Conservation (phyloP, 1,140 invertebrate genomes). For the Drosophila elegans region DNA sequence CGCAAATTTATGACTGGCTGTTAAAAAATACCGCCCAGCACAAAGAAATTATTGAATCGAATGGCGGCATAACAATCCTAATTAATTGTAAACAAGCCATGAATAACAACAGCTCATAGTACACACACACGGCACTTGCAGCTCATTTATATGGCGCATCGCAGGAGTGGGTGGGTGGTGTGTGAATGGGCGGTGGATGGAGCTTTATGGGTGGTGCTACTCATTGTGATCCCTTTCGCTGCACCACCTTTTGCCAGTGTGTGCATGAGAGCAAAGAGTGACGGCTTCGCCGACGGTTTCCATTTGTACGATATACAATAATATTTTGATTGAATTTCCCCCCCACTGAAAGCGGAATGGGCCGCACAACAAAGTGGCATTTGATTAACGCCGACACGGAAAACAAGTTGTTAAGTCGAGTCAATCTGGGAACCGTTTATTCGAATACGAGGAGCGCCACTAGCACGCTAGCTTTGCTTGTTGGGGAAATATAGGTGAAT, state of each 20-base stretch:
- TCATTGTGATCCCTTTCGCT: constrained; percentile 19
- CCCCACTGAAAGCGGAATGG: constrained; percentile 1
- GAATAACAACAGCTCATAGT: constrained; percentile 55
- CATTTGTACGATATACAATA: constrained; percentile 75
- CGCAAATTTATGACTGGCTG: constrained; percentile 48
- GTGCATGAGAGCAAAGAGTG: constrained; percentile 56
- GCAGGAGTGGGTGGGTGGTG: constrained; percentile 12
- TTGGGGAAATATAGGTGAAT: neutral
- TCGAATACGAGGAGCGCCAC: constrained; percentile 5
- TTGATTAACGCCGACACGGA: constrained; percentile 70
- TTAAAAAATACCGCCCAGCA: constrained; percentile 47
- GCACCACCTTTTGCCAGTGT: constrained; percentile 1
- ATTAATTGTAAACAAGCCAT: constrained; percentile 82
- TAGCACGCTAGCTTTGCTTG: neutral
- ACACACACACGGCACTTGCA: constrained; percentile 37
- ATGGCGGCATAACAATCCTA: constrained; percentile 74
- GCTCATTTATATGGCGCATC: constrained; percentile 46
- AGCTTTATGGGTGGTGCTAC: neutral
- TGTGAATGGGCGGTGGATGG: neutral
- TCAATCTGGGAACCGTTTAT: constrained; percentile 33
- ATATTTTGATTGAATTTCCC: constrained; percentile 78
- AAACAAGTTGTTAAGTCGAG: constrained; percentile 70
- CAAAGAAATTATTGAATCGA: constrained; percentile 70
- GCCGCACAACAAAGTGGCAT: constrained; percentile 61
- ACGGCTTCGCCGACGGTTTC: constrained; percentile 64